phyloP scores from a whole-genome alignment of 2,113 vertebrate genomes.

The Laticauda colubrina region DNA sequence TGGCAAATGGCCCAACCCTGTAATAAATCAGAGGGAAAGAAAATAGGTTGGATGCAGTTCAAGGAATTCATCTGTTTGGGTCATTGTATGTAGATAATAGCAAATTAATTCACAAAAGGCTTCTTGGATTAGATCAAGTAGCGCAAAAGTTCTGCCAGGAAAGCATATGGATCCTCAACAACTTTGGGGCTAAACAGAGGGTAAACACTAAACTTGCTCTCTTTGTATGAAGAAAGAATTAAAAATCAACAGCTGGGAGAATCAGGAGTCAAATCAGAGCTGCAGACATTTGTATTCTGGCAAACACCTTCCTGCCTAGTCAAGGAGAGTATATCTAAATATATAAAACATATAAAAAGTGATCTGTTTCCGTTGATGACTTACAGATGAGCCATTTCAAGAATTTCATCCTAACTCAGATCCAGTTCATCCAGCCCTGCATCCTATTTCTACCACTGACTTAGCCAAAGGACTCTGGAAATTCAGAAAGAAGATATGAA shows the following conservation, averaged over 20 bases:
- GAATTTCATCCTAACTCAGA: not conserved
- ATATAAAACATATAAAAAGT: not conserved
- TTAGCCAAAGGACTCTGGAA: not conserved
- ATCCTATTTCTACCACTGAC: not conserved
- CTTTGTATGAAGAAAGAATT: conserved; percentile 20
- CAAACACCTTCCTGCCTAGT: not conserved
- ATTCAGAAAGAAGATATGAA: not conserved
- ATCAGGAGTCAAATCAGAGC: conserved; percentile 3
- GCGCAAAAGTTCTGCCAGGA: conserved; percentile 38
- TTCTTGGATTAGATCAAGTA: conserved; percentile 43
- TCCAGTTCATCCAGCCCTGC: not conserved
- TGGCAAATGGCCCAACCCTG: conserved; percentile 35
- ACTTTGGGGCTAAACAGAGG: not conserved
- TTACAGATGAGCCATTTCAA: not conserved
- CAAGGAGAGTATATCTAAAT: conserved; percentile 19
- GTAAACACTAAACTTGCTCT: not conserved
- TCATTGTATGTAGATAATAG: conserved; percentile 48
- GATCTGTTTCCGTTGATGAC: not conserved
- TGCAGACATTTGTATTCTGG: conserved; percentile 13
- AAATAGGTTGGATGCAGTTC: conserved; percentile 26
- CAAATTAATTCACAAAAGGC: conserved; percentile 40
- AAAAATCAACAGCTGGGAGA: conserved; percentile 14
- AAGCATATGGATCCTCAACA: conserved; percentile 38
- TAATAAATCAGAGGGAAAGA: conserved; percentile 18
- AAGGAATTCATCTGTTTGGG: conserved; percentile 35